Conservation (phyloP, 2,113 vertebrate species). For the Perca schrenkii region DNA sequence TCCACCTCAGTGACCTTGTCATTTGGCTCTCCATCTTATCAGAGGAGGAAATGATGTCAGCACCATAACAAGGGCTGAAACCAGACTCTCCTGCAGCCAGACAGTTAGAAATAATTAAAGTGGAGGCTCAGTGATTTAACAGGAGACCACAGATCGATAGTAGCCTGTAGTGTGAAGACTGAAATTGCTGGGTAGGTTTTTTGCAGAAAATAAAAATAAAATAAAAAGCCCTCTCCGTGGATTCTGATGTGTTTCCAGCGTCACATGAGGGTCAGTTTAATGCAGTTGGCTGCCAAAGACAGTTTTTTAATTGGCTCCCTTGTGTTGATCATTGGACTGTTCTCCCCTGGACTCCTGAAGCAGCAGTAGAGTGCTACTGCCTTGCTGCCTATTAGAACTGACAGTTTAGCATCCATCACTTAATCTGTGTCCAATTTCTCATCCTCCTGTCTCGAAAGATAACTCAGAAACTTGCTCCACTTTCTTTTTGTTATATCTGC, state of each 20-base stretch:
- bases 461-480: constrained; percentile 29
- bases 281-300: constrained; percentile 78
- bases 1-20: constrained; percentile 78
- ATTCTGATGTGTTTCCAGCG: constrained; percentile 75
- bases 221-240: constrained; percentile 64
- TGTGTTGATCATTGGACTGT: constrained; percentile 82
- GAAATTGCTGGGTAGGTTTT: constrained; percentile 64
- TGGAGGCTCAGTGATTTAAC: constrained; percentile 69
- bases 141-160: constrained; percentile 75
- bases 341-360: constrained; percentile 71
- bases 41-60: constrained; percentile 67
- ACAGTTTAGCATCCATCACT: constrained; percentile 80
- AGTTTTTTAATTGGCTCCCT: constrained; percentile 84
- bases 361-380: constrained; percentile 56
- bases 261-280: constrained; percentile 75
- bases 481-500: constrained; percentile 48
- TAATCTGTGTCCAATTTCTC: constrained; percentile 68
- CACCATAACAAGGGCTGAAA: constrained; percentile 65
- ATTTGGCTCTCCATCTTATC: constrained; percentile 72
- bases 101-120: constrained; percentile 77
- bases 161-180: constrained; percentile 54
- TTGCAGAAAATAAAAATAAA: constrained; percentile 65
- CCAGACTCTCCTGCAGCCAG: constrained; percentile 61
- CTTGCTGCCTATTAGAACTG: constrained; percentile 80
- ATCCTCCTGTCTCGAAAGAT: constrained; percentile 40